Evolutionary conservation across 2,888 invertebrate species (phyloP).

Genomic region (Sinhomidia bicolor): DNA sequence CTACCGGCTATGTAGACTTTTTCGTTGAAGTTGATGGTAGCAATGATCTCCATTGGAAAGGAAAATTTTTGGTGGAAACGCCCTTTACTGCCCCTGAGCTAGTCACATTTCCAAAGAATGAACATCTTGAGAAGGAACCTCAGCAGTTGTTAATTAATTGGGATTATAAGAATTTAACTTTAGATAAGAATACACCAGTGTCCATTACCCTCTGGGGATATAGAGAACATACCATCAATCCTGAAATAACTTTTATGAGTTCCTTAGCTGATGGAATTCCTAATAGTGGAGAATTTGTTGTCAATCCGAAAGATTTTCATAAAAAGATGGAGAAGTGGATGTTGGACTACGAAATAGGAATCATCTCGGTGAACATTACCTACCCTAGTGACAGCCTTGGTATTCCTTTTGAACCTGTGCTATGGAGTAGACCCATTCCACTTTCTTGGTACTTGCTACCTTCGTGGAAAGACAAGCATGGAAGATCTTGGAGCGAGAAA

Average conservation of each 20-base stretch:
- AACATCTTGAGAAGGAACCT: slow-evolving; percentile 88
- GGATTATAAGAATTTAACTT: slow-evolving; percentile 93
- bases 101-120: slow-evolving; percentile 88
- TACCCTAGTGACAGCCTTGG: slow-evolving; percentile 87
- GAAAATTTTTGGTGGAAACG: slow-evolving; percentile 95
- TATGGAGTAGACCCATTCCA: slow-evolving; percentile 96
- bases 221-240: slow-evolving; percentile 90
- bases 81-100: slow-evolving; percentile 93
- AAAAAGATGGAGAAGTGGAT: slow-evolving; percentile 85
- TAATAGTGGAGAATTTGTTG: slow-evolving; percentile 88
- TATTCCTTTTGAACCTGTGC: slow-evolving; percentile 87
- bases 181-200: slow-evolving; percentile 88
- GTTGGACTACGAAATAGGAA: slow-evolving; percentile 91
- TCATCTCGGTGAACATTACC: slow-evolving; percentile 93
- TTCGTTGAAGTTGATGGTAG: slow-evolving; percentile 92
- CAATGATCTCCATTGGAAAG: slow-evolving; percentile 91
- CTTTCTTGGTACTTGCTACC: slow-evolving; percentile 95
- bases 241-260: slow-evolving; percentile 90
- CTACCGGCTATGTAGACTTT: slow-evolving; percentile 93
- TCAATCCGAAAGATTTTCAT: slow-evolving; percentile 88
- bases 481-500: slow-evolving; percentile 90
- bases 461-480: slow-evolving; percentile 92
- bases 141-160: slow-evolving; percentile 90
- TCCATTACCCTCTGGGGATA: slow-evolving; percentile 95
- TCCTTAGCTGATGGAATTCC: slow-evolving; percentile 82